Conservation (phyloP, 2,888 invertebrate genomes). For the Pediacus dermestoides region DNA sequence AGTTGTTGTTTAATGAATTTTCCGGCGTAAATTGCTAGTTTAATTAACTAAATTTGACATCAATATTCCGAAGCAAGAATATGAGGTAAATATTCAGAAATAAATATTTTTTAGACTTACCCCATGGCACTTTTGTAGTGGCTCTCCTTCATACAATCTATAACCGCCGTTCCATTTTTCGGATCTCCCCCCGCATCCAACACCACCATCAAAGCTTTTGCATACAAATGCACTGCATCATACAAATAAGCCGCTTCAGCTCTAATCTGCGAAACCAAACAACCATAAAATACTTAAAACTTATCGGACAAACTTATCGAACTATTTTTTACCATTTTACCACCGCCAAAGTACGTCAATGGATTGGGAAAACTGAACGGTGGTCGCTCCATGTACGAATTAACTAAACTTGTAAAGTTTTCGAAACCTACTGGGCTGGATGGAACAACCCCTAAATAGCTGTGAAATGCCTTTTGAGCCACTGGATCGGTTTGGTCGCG, state of each 20-base stretch:
- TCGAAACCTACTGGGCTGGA: slow-evolving; percentile 70
- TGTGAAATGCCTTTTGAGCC: slow-evolving; percentile 69
- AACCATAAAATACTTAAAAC: no score
- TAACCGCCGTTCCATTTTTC: slow-evolving; percentile 78
- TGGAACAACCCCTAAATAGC: slow-evolving; percentile 79
- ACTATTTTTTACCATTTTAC: slow-evolving; percentile 59
- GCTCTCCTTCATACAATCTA: slow-evolving; percentile 70
- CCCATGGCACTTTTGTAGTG: slow-evolving; percentile 84
- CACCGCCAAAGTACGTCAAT: slow-evolving; percentile 65
- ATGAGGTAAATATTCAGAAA: no score
- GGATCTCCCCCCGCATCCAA: slow-evolving; percentile 66
- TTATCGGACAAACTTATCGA: no score
- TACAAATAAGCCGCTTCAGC: slow-evolving; percentile 90
- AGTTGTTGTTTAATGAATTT: no score
- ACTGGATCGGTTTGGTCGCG: slow-evolving; percentile 59
- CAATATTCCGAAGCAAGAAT: no score
- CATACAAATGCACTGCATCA: slow-evolving; percentile 91
- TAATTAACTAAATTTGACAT: no score
- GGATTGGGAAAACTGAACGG: slow-evolving; percentile 89
- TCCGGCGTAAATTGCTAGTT: no score
- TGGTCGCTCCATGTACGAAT: slow-evolving; percentile 75
- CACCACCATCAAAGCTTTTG: slow-evolving; percentile 71
- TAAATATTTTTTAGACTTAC: no score
- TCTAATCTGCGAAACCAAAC: slow-evolving; percentile 60
- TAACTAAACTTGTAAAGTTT: slow-evolving; percentile 72